Conservation (phyloP, 2,888 invertebrate species). For the Aethes cnicana region DNA sequence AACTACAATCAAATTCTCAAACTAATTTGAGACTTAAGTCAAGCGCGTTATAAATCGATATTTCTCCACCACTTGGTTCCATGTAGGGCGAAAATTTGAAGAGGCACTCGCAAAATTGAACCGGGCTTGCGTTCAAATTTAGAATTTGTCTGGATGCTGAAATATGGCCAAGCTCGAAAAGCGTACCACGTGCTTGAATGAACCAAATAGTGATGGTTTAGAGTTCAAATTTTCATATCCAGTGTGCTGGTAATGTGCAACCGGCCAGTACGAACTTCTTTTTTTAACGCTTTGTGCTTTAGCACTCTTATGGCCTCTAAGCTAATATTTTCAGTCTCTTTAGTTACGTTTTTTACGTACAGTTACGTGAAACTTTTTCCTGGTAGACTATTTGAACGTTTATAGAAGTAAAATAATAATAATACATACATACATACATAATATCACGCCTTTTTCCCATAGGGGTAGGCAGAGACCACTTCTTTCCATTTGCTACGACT, state of each 20-base stretch:
- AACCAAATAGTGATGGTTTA: constrained; percentile 29
- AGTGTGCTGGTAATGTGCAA: constrained; percentile 8
- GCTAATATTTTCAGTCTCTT: constrained; percentile 49
- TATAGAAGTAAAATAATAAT: too few relatives aligned
- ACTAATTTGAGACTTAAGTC: not conserved
- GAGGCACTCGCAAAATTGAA: constrained; percentile 63
- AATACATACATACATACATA: too few relatives aligned
- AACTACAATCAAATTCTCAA: not conserved
- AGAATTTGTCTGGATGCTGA: constrained; percentile 53
- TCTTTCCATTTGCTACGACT: too few relatives aligned
- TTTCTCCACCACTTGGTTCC: not conserved
- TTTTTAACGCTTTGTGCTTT: constrained; percentile 43
- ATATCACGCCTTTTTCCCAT: too few relatives aligned
- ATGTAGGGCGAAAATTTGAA: constrained; percentile 57
- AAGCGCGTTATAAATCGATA: not conserved
- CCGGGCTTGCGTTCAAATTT: constrained; percentile 60
- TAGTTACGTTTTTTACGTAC: constrained; percentile 34
- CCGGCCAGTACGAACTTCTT: constrained; percentile 32
- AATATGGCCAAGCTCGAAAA: constrained; percentile 45
- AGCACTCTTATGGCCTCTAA: constrained; percentile 43
- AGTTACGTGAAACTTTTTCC: not conserved
- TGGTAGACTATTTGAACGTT: not conserved
- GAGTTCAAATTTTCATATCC: constrained; percentile 34
- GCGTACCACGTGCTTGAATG: constrained; percentile 29
- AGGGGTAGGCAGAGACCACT: too few relatives aligned